Evolutionary conservation across 2,797 vertebrate genomes (phyloP), one percentile per base, ranked within the genome.

Genomic region (Pyrocephalus nanus): DNA sequence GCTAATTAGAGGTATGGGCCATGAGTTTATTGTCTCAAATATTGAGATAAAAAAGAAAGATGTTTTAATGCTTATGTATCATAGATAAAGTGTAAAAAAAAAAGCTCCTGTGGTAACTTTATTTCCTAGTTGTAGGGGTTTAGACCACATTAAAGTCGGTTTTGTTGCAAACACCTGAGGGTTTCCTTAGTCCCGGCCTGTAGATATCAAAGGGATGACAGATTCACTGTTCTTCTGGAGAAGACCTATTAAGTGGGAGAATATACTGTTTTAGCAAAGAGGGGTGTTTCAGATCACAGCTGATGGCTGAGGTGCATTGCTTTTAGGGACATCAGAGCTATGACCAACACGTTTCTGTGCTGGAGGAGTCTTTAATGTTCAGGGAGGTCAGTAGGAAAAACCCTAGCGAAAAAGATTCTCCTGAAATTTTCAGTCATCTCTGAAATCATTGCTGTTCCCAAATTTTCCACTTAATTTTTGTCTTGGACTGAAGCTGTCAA

Each of bases 221-320:
- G 26, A 62, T 60, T 89, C 2, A 0, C 7, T 77, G 38, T 19
- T 78, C 6, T 19, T 48, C 43, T 40, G 29, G 20, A 54, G 30
- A 94, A 73, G 40, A 76, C 5, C 11, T 65, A 6, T 64, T 40
- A 40, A 47, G 23, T 81, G 4, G 5, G 22, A 83, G 67, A 90
- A 61, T 62, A 75, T n/a, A 19, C 3, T 34, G 15, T 78, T 88
- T 90, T 54, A 62, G 19, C 23, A 81, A 74, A 69, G 7, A 69
- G 1, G 58, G 26, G 7, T 29, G 6, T 50, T 88, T 69, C 20
- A 55, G 29, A 69, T 13, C 7, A n/a, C 12, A 48, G 18, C 11
- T 53, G 2, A 6, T 20, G 9, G 9, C 7, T 48, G 12, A 36
- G n/a, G 8, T 16, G 40, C 3, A 0, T n/a, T 73, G 21, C 17